Percentiles rank a stretch among this genome's conserved stretches.
Conservation (phyloP, 2,797 vertebrate species). For the Psittacula echo region DNA sequence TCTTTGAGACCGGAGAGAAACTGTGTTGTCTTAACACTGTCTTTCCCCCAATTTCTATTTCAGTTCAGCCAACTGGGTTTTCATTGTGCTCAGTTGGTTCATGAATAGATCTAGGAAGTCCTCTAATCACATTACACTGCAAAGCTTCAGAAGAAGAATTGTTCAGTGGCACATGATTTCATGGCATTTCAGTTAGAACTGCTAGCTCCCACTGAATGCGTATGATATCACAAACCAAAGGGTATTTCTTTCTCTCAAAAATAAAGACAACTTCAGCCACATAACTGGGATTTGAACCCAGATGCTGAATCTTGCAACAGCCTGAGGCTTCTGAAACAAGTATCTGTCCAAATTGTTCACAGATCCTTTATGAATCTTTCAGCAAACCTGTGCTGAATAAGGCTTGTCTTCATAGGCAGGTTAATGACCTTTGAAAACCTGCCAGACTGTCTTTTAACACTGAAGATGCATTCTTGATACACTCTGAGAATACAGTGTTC, state of each 20-base stretch:
- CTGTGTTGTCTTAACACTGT: neutral
- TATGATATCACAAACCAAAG: neutral
- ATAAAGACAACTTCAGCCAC: neutral
- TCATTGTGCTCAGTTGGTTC: neutral
- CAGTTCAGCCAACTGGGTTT: neutral
- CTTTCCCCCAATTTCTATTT: neutral
- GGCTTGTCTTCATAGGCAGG: neutral
- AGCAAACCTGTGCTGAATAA: neutral
- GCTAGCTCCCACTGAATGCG: neutral
- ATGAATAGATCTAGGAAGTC: neutral
- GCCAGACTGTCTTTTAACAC: neutral
- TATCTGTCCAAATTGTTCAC: neutral
- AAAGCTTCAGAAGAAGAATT: neutral
- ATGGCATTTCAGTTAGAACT: neutral
- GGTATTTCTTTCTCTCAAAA: neutral
- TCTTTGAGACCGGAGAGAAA: neutral
- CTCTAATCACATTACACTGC: neutral
- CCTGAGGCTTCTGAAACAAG: neutral
- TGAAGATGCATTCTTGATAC: neutral
- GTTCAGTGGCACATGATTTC: neutral
- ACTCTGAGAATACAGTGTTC: neutral
- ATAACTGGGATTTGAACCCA: neutral
- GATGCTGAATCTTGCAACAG: neutral
- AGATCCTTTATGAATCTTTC: neutral
- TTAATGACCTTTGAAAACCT: neutral